A percentile compares a stretch with the other conserved stretches of the same genome.
Conservation (phyloP, 2,113 vertebrate species). For the Ranitomeya imitator region DNA sequence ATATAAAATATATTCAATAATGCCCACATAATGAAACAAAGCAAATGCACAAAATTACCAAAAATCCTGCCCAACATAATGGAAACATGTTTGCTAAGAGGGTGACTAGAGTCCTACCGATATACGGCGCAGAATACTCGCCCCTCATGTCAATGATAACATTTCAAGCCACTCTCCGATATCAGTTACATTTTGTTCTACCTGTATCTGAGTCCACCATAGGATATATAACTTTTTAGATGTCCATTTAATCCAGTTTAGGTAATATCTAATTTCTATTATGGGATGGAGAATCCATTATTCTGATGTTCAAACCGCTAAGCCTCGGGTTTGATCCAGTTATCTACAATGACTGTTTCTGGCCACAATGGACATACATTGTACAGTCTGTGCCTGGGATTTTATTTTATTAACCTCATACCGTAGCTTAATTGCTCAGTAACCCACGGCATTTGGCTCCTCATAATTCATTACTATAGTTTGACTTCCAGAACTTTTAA, state of each 20-base stretch:
- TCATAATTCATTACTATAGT: no score
- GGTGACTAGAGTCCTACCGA: no score
- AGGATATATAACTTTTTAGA: neutral
- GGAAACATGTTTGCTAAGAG: no score
- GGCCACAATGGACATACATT: neutral
- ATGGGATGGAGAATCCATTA: neutral
- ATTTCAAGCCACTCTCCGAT: neutral
- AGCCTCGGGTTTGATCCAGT: neutral
- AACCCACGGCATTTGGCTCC: neutral
- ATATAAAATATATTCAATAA: no score
- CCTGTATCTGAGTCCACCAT: neutral
- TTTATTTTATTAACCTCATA: neutral
- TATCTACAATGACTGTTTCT: neutral
- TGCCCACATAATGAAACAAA: no score
- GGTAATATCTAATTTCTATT: neutral
- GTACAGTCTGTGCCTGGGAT: neutral
- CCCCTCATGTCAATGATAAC: neutral
- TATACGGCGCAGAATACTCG: neutral
- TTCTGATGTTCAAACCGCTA: no score
- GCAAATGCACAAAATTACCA: no score
- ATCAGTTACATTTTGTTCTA: neutral
- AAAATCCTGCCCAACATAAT: no score
- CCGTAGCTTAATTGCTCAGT: neutral
- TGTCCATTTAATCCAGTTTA: neutral
- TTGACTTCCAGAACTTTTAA: no score